These are phyloP conservation scores for Lasioglossum zephyrum DNA, from an alignment of 2,888 invertebrate genomes.

Conservation along the genomic window DNA sequence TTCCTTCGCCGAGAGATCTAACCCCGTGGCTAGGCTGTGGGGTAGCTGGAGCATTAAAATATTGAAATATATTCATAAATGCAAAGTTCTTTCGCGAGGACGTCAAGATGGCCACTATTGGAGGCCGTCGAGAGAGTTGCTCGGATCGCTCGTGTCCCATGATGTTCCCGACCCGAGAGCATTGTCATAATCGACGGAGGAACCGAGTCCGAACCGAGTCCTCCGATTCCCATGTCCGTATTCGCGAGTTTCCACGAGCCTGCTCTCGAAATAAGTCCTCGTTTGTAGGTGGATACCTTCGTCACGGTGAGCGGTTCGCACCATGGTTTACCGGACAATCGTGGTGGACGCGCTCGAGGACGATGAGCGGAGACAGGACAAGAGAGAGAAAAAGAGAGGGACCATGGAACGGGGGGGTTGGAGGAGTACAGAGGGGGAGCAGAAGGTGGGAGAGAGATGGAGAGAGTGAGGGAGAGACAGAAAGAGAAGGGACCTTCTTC, in stretches of 20 bases:
- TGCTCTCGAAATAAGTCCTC: conserved; percentile 73
- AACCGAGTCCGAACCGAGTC: conserved; percentile 34
- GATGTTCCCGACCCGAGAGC: conserved; percentile 7
- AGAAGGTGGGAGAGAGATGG: background rate
- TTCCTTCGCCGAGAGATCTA: background rate
- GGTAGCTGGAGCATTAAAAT: conserved; percentile 5
- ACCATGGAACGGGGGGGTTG: background rate
- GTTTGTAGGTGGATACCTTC: conserved; percentile 80
- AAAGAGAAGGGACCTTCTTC: conserved; percentile 69
- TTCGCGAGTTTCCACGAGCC: conserved; percentile 71
- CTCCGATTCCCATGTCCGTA: conserved; percentile 76
- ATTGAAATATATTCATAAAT: conserved; percentile 9
- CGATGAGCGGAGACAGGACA: conserved; percentile 75
- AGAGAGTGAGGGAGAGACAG: conserved; percentile 32
- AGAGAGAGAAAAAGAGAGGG: conserved; percentile 54
- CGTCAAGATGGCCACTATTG: background rate
- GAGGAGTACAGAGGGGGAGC: background rate
- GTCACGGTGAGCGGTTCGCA: conserved; percentile 81
- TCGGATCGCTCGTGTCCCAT: background rate
- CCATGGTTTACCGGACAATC: conserved; percentile 80
- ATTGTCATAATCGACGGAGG: conserved; percentile 47
- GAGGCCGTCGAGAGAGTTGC: background rate
- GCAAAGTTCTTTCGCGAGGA: background rate
- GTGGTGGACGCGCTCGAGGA: conserved; percentile 79
- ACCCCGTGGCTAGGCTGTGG: background rate